Evolutionary conservation across 2,113 vertebrate genomes (phyloP).

Genomic region (Galemys pyrenaicus): DNA sequence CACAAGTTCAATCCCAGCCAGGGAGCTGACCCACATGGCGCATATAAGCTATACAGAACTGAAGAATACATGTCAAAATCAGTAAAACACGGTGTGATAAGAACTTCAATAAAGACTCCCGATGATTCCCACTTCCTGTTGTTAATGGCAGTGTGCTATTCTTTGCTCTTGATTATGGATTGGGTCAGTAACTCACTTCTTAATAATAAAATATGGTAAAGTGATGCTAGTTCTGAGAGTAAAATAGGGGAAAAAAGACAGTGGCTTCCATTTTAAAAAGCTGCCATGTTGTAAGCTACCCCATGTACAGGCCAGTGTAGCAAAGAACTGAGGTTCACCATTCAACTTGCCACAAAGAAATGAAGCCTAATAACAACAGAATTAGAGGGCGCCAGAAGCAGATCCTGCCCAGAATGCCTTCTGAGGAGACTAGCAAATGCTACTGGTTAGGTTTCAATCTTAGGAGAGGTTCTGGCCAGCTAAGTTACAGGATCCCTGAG

Average conservation of each 20-base stretch:
- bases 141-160: rapidly evolving
- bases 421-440: background rate
- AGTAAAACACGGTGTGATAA: background rate
- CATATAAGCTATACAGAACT: background rate
- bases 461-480: background rate
- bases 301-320: rapidly evolving
- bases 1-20: too few species aligned
- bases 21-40: too few species aligned
- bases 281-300: too few species aligned
- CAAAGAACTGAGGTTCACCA: background rate
- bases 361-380: background rate
- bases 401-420: background rate
- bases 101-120: background rate
- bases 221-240: background rate
- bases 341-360: background rate
- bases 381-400: background rate
- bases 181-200: background rate
- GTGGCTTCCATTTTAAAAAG: background rate
- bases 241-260: background rate
- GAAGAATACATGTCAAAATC: background rate
- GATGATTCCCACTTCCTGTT: background rate
- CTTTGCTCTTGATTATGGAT: background rate
- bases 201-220: background rate
- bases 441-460: background rate
- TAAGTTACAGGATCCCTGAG: background rate